phyloP scores from a whole-genome alignment of 2,113 vertebrate species.

The Elephantulus edwardii region DNA sequence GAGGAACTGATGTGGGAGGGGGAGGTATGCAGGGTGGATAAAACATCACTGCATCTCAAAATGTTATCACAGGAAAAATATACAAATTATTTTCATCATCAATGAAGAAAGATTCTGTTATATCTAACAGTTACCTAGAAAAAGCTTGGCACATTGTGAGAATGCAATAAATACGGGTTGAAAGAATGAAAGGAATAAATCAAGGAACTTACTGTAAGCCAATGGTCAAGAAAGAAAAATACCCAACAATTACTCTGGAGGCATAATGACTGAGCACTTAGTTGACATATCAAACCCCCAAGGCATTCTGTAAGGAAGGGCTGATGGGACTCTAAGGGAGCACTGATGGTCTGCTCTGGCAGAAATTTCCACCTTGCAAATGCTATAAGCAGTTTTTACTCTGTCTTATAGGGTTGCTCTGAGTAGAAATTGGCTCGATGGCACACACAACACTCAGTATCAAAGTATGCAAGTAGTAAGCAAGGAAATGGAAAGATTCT shows the following conservation, averaged over 20 bases:
- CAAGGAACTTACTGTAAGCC: neutral
- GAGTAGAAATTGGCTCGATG: neutral
- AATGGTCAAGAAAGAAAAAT: conserved; percentile 33
- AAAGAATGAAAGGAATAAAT: conserved; percentile 3
- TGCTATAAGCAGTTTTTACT: neutral
- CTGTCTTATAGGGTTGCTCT: neutral
- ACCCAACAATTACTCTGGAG: neutral
- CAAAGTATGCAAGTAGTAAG: neutral
- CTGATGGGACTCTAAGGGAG: no score
- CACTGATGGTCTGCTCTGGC: neutral
- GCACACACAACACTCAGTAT: neutral
- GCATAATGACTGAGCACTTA: neutral
- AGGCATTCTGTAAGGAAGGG: no score
- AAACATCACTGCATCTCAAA: conserved; percentile 10
- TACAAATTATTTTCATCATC: conserved; percentile 27
- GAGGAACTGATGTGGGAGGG: no score
- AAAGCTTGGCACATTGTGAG: neutral
- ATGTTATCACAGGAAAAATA: neutral
- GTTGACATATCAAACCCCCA: neutral
- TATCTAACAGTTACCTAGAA: neutral
- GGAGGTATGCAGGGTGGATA: no score
- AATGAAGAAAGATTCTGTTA: conserved; percentile 16
- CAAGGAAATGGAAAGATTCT: neutral
- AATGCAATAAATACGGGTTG: neutral
- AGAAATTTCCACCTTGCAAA: neutral